These are phyloP conservation scores for Furnarius figulus DNA, from an alignment of 2,113 vertebrate species.

Conservation along the genomic window DNA sequence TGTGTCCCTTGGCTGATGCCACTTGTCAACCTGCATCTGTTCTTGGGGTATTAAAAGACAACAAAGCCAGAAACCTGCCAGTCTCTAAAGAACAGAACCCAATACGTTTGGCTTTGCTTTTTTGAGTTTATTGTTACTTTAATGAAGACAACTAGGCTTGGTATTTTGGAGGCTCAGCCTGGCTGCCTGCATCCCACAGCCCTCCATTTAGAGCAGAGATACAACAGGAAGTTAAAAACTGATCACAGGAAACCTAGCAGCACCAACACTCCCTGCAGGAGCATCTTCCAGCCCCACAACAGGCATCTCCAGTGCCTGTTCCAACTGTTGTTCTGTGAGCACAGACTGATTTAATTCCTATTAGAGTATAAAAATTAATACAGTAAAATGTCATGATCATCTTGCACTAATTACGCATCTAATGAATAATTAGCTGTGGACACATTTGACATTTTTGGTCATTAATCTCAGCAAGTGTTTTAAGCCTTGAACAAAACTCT, in stretches of 20 bases:
- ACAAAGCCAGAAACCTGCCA: conserved; percentile 1
- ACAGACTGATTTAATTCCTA: conserved; percentile 57
- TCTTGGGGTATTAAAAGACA: conserved; percentile 25
- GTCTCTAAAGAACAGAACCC: conserved; percentile 5
- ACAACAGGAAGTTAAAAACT: not conserved
- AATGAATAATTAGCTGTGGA: conserved; percentile 96
- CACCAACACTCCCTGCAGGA: not conserved
- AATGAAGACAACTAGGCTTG: not conserved
- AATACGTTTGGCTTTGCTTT: not conserved
- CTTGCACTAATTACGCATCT: conserved; percentile 90
- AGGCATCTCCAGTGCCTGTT: not conserved
- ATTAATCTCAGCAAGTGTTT: conserved; percentile 84
- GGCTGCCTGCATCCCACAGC: not conserved
- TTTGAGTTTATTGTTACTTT: not conserved
- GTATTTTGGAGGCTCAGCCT: not conserved
- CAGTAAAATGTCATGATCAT: conserved; percentile 89
- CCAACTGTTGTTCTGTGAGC: not conserved
- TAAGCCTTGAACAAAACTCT: conserved; percentile 66
- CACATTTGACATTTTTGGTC: conserved; percentile 93
- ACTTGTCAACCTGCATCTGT: conserved; percentile 54
- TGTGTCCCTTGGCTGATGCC: conserved; percentile 45
- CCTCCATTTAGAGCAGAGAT: not conserved
- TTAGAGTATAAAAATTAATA: conserved; percentile 80
- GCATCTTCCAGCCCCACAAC: not conserved
- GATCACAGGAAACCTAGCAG: not conserved